Evolutionary conservation across 2,797 vertebrate genomes (phyloP).

Genomic region (Monodelphis domestica): DNA sequence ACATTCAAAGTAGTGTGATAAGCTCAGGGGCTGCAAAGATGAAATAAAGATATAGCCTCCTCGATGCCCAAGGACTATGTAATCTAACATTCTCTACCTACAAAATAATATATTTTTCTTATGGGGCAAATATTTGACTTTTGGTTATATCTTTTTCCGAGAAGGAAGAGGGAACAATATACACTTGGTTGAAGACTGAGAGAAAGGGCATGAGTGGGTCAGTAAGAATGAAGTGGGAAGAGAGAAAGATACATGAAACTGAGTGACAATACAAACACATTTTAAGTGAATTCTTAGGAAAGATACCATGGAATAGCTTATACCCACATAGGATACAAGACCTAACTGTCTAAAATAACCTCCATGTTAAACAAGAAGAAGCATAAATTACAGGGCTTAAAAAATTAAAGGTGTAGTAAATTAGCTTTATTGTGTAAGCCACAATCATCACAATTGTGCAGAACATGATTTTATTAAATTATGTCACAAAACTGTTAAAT

Average conservation of each 20-base stretch:
- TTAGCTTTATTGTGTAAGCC: constrained; percentile 30
- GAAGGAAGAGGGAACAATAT: constrained; percentile 14
- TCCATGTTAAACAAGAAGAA: not conserved
- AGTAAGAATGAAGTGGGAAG: not conserved
- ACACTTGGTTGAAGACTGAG: constrained; percentile 34
- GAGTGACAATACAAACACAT: not conserved
- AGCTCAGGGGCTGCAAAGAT: not conserved
- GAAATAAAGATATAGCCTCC: not conserved
- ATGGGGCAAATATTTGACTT: constrained; percentile 52
- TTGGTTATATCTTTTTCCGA: constrained; percentile 1
- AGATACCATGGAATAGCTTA: constrained; percentile 36
- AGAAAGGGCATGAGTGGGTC: constrained; percentile 29
- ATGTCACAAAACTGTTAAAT: constrained; percentile 18
- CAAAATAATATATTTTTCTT: constrained; percentile 49
- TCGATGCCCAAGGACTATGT: not conserved
- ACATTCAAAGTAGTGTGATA: not conserved
- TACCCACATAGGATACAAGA: not conserved
- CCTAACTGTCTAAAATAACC: constrained; percentile 29
- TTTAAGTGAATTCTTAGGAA: not conserved
- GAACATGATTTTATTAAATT: constrained; percentile 49
- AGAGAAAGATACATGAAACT: not conserved
- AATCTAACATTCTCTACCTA: not conserved
- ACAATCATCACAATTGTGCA: constrained; percentile 13
- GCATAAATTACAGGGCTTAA: not conserved
- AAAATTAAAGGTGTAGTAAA: constrained; percentile 45